Base-by-base conservation (phyloP, 2,797 vertebrate genomes). In the Eulemur albifrons region DNA sequence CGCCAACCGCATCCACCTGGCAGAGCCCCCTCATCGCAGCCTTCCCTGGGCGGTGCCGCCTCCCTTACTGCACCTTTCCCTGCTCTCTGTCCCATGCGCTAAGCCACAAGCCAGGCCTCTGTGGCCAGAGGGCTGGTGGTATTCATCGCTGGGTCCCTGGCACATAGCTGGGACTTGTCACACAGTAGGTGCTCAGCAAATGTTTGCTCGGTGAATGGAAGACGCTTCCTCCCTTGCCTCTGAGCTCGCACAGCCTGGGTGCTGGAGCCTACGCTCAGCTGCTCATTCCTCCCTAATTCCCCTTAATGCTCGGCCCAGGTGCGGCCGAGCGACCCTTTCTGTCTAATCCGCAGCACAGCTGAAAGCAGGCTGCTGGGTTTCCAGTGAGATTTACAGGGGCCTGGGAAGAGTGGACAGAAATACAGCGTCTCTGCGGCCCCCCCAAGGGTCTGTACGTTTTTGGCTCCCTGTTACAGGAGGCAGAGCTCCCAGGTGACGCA, bases 41-140 rank as follows among this genome's bases (percentile, higher is more conserved):
- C 7, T 7, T 17, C 20, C 23, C 40, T 8, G 14, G 86, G 17
- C 2, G 0, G 21, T 32, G 5, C 30, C 0, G 5, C 14, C 4
- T 40, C 5, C 30, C 1, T 2, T 2, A 21, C 4, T 38, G 67
- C 3, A 9, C 5, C 1, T 4, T 8, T 9, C 7, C 25, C 32
- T 1, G 7, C 30, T 59, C n/a, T 7, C 61, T 25, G 12, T 14
- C 9, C 5, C 32, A 48, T 25, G n/a, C 32, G 12, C 25, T 1
- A 57, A 17, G 67, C 72, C 45, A 35, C 0, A 0, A 6, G 35
- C n/a, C 59, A 59, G 57, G 32, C 76, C 11, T 27, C 17, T 30
- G 45, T n/a, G 35, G 7, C 43, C 30, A 2, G 21, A 52, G 30
- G 57, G 43, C 30, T 14, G 10, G 15, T 18, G 25, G 13, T 59